Evolutionary conservation across 2,113 vertebrate genomes (phyloP), one percentile per base, ranked within the genome.

Genomic region (Chelonoidis abingdonii): DNA sequence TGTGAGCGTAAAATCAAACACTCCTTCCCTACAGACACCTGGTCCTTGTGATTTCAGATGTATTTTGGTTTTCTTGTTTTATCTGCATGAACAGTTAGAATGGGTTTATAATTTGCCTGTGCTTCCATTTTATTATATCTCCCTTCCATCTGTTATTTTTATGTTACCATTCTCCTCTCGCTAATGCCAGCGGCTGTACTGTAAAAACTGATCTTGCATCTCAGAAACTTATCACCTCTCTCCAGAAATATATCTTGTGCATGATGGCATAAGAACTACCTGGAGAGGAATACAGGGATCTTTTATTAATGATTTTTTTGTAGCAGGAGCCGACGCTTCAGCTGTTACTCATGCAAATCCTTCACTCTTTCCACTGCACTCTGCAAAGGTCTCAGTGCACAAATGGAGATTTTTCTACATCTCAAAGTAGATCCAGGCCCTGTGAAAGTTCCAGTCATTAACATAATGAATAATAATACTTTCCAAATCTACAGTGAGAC

Each of bases 101-200:
- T 96, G 93, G 87, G 22, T 97, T 97, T 96, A 94, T 96, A 94
- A 97, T 97, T 97, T 92, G 94, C 90, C 80, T 59, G 59, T 62
- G 83, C 89, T 96, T 92, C 95, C 81, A 65, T 94, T 97, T 97
- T 93, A 87, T 86, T 84, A 24, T 92, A 85, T 92, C 94, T 95
- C 75, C 89, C 89, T 96, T 78, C 95, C 95, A 96, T 97, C 95
- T 96, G 97, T 94, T 96, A 93, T 94, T 96, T 96, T 95, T 88
- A 25, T 65, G 91, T 92, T 96, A 47, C 93, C 59, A 50, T 94
- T 94, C 94, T 96, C 81, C 52, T 93, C 80, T 92, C 47, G 0
- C 92, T 87, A 49, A 84, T n/a, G 90, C 95, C 96, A 72, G 80
- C 12, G 44, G 93, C 93, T 86, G 54, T 22, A 24, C 94, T 92